Percentiles rank a stretch among this genome's conserved stretches.
phyloP scores from a whole-genome alignment of 2,888 invertebrate genomes.

The Mesoligia furuncula region DNA sequence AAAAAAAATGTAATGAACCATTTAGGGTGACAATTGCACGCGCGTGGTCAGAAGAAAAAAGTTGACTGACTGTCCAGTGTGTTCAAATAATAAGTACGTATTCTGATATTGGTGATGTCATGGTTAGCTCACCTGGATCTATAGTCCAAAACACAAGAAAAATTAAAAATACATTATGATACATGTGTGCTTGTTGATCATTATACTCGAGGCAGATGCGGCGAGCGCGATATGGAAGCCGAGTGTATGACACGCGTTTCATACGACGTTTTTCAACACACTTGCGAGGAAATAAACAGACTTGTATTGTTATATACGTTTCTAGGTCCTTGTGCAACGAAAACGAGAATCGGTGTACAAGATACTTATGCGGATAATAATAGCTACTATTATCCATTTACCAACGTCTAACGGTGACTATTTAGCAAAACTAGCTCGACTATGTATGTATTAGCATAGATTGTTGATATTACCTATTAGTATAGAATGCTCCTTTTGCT shows the following conservation, averaged over 20 bases:
- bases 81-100: not conserved
- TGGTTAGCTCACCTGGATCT: not conserved
- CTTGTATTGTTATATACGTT: no score
- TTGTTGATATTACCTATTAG: not conserved
- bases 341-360: not conserved
- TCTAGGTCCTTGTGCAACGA: not conserved
- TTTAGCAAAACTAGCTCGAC: not conserved
- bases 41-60: not conserved
- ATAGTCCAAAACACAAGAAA: not conserved
- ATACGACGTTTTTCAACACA: no score
- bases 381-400: no score
- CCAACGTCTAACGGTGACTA: not conserved
- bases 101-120: not conserved
- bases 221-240: no score
- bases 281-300: no score
- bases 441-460: not conserved
- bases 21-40: not conserved
- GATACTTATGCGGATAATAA: no score
- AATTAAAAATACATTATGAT: no score
- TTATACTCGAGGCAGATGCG: no score
- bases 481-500: not conserved
- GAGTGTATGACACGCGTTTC: no score
- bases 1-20: not conserved
- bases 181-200: no score
- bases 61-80: not conserved